Base-by-base conservation (phyloP, 2,888 invertebrate species). In the Brachyptera risi region DNA sequence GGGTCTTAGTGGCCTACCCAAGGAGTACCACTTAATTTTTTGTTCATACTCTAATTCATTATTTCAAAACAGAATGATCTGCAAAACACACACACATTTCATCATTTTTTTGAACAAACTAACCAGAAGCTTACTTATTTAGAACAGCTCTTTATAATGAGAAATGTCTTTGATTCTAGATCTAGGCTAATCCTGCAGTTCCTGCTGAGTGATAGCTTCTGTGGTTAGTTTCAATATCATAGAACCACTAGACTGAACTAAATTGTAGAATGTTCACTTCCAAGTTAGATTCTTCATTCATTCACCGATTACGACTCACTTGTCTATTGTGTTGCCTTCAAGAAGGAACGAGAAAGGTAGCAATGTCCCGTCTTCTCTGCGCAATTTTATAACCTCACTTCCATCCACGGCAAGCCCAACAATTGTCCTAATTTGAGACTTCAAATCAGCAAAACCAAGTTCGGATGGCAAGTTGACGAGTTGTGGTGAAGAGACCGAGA, bases 311-410 rank as follows among this genome's bases (percentile, higher is more conserved):
- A 11, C 11, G 31, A 21, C 54, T 17, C 3, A 54, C 54, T 35
- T 35, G 9, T 23, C 23, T 21, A 37, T 19, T 17, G 54, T 35
- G 54, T 35, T 54, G 7, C 54, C 54, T 11, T 35, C 5, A 19
- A 35, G 54, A 7, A 54, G 37, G 21, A 37, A 54, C 13, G 54
- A 54, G 37, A 54, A 54, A 13, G 54, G 7, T 11, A 54, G 54
- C 21, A 54, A 13, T 5, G 54, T 54, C 11, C 54, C 54, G 3
- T 54, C 54, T 7, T 11, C 3, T 11, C 35, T 54, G 11, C 54
- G 35, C 4, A 54, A 37, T 15, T 54, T 54, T 21, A 54, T 31
- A 13, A 54, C 54, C 54, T 54, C 37, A 7, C 37, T 54, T 19
- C 54, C 54, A 19, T 37, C 35, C 35, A 37, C 54, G 9, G 37